Evolutionary conservation across 2,888 invertebrate species (phyloP).

Genomic region (Augiades crinisus): DNA sequence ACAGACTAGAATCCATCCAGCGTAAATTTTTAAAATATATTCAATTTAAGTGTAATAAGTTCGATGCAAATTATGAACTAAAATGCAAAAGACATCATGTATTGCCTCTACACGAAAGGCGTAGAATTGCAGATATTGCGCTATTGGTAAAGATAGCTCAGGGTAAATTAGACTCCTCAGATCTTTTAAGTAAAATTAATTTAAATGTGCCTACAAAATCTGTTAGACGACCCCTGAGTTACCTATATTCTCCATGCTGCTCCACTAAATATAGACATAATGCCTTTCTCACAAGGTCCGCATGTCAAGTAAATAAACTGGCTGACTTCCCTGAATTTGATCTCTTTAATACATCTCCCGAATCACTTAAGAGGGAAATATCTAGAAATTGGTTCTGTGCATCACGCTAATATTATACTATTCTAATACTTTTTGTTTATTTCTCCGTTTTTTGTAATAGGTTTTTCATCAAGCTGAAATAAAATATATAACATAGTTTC

Average conservation of each 20-base stretch:
- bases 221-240: neutral
- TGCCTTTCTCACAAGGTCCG: neutral
- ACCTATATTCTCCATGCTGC: neutral
- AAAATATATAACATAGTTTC: too few species aligned
- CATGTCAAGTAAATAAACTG: neutral
- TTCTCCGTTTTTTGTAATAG: too few species aligned
- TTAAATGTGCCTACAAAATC: neutral
- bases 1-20: slow-evolving; percentile 11
- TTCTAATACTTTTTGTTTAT: too few species aligned
- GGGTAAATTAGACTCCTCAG: neutral
- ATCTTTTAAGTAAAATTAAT: neutral
- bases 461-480: too few species aligned
- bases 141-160: neutral
- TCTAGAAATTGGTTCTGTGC: neutral
- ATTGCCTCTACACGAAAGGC: neutral
- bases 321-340: neutral
- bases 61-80: neutral
- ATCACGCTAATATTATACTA: too few species aligned
- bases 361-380: neutral
- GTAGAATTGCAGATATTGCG: neutral
- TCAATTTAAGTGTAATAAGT: neutral
- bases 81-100: neutral
- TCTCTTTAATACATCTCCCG: neutral
- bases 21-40: neutral
- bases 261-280: neutral